Evolutionary conservation across 2,113 vertebrate genomes (phyloP).

Genomic region (Sinocyclocheilus rhinocerous): DNA sequence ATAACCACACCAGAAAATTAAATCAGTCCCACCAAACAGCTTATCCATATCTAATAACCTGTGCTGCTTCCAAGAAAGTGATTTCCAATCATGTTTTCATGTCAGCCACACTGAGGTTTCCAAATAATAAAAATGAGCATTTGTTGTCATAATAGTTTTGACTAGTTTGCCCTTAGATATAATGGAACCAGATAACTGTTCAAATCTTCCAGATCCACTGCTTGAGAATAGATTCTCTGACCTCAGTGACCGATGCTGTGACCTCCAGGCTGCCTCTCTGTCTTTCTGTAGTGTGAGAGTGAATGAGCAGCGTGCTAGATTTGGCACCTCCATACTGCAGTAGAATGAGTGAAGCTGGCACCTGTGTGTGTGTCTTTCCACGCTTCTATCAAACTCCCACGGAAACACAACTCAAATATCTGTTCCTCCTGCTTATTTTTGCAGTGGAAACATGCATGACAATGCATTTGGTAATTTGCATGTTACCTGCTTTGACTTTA

Average conservation of each 20-base stretch:
- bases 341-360: constrained; percentile 49
- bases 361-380: constrained; percentile 46
- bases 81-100: background rate
- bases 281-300: constrained; percentile 28
- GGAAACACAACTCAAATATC: background rate
- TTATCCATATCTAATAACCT: background rate
- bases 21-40: background rate
- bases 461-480: background rate
- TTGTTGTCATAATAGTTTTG: background rate
- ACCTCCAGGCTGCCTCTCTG: constrained; percentile 9
- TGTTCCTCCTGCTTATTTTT: background rate
- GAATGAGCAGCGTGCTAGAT: constrained; percentile 20
- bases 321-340: constrained; percentile 50
- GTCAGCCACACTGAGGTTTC: background rate
- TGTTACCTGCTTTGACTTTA: background rate
- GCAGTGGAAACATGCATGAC: background rate
- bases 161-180: background rate
- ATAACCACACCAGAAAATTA: background rate
- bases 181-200: background rate
- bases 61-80: background rate
- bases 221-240: constrained; percentile 63
- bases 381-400: background rate
- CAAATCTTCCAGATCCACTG: background rate
- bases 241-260: constrained; percentile 24
- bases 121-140: background rate